Evolutionary conservation across 2,797 vertebrate genomes (phyloP).

Genomic region (Melanotaenia pygmaea): DNA sequence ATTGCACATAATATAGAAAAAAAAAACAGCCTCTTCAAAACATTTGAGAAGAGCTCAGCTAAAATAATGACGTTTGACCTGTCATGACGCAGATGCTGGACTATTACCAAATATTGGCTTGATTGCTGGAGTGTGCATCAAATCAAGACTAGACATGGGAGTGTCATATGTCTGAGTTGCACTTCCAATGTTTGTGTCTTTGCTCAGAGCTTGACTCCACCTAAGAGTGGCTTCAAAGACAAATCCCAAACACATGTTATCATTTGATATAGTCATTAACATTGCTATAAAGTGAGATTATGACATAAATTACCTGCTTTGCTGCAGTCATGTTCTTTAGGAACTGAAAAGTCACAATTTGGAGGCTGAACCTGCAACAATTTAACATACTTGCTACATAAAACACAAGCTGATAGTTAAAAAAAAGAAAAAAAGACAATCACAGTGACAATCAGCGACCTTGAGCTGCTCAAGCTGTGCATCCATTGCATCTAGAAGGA

Average conservation of each 20-base stretch:
- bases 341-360: slow-evolving; percentile 9
- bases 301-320: slow-evolving; percentile 58
- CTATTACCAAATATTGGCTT: slow-evolving; percentile 56
- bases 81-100: neutral
- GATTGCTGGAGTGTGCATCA: slow-evolving; percentile 24
- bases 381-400: neutral
- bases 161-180: slow-evolving; percentile 57
- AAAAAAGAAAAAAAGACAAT: neutral
- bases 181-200: slow-evolving; percentile 77
- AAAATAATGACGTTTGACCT: neutral
- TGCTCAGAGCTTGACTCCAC: slow-evolving; percentile 64
- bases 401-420: neutral
- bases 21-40: neutral
- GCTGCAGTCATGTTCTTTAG: slow-evolving; percentile 23
- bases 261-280: neutral
- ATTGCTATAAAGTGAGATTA: neutral
- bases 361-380: slow-evolving; percentile 61
- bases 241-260: neutral
- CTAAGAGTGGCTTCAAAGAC: slow-evolving; percentile 55
- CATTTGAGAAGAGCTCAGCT: neutral
- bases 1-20: neutral
- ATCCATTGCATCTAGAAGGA: slow-evolving; percentile 75
- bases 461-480: slow-evolving; percentile 72
- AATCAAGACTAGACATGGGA: slow-evolving; percentile 56
- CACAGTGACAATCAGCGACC: slow-evolving; percentile 58